Evolutionary conservation across 2,888 invertebrate genomes (phyloP).

Genomic region (Actias luna): DNA sequence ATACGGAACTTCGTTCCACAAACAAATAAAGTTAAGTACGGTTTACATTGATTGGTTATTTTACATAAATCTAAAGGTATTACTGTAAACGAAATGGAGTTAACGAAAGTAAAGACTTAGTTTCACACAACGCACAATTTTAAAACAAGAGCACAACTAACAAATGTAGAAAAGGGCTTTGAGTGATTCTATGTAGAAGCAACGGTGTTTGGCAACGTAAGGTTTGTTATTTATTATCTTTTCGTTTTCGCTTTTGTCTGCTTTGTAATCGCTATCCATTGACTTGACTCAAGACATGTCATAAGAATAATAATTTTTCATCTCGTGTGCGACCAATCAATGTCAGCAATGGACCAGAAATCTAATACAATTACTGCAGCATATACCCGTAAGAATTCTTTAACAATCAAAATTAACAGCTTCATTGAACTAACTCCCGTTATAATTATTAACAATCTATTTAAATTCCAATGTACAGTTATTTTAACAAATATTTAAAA

Average conservation of each 20-base stretch:
- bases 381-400: neutral
- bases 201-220: constrained; percentile 50
- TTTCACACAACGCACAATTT: constrained; percentile 31
- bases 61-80: neutral
- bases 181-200: constrained; percentile 35
- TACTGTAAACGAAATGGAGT: constrained; percentile 2
- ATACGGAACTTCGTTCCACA: too few species aligned
- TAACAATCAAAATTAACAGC: neutral
- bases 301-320: neutral
- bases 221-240: constrained; percentile 58
- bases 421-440: neutral
- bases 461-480: neutral
- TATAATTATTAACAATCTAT: neutral
- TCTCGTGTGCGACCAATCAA: neutral
- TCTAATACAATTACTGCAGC: neutral
- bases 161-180: constrained; percentile 38
- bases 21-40: constrained; percentile 2
- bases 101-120: constrained; percentile 18
- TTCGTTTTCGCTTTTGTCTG: constrained; percentile 47
- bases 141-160: constrained; percentile 43
- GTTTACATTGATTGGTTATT: constrained; percentile 15
- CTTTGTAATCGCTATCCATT: constrained; percentile 30
- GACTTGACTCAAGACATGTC: neutral
- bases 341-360: neutral
- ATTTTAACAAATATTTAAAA: neutral